Conservation (phyloP, 2,113 vertebrate species). For the Andinoacara biseriatus region DNA sequence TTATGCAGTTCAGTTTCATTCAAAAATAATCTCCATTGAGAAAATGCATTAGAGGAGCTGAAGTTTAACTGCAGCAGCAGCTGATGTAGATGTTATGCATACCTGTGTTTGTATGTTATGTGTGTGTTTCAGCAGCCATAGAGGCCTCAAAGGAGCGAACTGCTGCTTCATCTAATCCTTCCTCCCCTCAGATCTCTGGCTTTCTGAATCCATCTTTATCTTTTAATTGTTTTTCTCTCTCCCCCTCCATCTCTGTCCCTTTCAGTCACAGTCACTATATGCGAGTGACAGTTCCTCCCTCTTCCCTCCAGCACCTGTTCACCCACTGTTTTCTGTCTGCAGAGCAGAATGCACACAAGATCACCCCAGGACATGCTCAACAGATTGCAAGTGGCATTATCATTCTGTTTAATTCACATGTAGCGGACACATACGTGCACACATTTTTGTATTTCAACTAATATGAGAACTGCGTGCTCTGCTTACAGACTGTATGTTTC, state of each 20-base stretch:
- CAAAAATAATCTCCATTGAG: no score
- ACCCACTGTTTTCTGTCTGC: background rate
- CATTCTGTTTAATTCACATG: background rate
- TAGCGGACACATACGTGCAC: background rate
- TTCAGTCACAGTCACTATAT: slow-evolving; percentile 17
- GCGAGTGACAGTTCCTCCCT: slow-evolving; percentile 9
- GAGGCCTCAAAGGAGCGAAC: no score
- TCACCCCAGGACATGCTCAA: background rate
- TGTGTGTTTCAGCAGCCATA: no score
- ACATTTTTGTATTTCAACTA: no score
- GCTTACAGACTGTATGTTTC: no score
- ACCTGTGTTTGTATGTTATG: no score
- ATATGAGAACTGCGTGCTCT: no score
- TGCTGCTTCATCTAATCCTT: slow-evolving; percentile 17
- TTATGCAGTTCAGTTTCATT: no score
- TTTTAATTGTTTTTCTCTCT: slow-evolving; percentile 27
- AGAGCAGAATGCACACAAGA: background rate
- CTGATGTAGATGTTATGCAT: no score
- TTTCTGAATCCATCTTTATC: slow-evolving; percentile 10
- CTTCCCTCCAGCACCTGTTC: slow-evolving; percentile 21
- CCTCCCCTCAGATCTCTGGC: background rate
- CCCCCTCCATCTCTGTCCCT: slow-evolving; percentile 23
- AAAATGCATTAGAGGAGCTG: no score
- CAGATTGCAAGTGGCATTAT: slow-evolving; percentile 20
- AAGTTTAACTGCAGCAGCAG: no score